Conservation (phyloP, 2,797 vertebrate genomes). For the Melanotaenia maccullochi region DNA sequence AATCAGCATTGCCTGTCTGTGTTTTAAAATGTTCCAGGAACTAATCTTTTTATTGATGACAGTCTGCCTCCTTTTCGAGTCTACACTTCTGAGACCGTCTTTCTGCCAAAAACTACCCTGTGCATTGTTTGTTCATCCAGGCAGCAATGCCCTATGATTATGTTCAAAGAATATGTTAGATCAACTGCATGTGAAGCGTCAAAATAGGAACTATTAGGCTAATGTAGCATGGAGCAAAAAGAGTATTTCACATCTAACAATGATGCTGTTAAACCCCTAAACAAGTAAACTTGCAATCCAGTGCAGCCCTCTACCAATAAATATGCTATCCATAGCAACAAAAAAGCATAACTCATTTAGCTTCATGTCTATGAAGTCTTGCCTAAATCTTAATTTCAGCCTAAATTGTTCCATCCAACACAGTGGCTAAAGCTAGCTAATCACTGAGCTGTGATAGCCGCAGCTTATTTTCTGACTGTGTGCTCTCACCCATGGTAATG, state of each 20-base stretch:
- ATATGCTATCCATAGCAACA: too few relatives aligned
- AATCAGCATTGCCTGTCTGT: slow-evolving; percentile 14
- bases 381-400: too few relatives aligned
- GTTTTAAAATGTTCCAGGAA: background rate
- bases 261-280: background rate
- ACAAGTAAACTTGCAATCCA: too few relatives aligned
- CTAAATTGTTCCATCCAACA: too few relatives aligned
- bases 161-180: background rate
- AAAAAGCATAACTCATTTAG: too few relatives aligned
- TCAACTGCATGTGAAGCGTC: background rate
- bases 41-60: background rate
- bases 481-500: too few relatives aligned
- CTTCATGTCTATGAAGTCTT: too few relatives aligned
- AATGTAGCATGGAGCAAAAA: background rate
- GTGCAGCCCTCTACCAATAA: too few relatives aligned
- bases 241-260: background rate
- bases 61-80: background rate
- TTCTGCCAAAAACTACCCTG: background rate
- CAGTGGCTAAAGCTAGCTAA: too few relatives aligned
- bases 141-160: background rate
- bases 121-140: background rate
- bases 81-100: background rate
- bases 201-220: background rate
- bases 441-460: too few relatives aligned
- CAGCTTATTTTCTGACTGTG: too few relatives aligned